Conservation (phyloP, 2,797 vertebrate genomes). For the Eleutherodactylus coqui region DNA sequence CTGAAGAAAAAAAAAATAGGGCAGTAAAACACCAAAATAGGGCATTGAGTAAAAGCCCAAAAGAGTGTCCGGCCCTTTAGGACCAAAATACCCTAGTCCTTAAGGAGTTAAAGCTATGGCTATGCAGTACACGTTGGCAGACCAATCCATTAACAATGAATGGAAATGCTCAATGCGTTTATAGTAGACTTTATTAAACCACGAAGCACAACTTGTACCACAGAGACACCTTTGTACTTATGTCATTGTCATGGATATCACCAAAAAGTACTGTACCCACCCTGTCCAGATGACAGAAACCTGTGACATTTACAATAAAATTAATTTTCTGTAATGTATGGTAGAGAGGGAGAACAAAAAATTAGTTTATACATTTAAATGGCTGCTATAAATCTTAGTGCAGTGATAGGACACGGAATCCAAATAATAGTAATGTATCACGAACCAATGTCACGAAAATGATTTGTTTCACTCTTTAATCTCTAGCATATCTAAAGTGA, state of each 20-base stretch:
- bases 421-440: constrained; percentile 79
- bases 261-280: not conserved
- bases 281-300: not conserved
- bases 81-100: no score
- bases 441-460: constrained; percentile 79
- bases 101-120: no score
- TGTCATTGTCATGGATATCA: not conserved
- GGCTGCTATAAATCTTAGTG: constrained; percentile 77
- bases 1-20: no score
- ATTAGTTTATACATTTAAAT: constrained; percentile 71
- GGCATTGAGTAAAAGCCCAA: no score
- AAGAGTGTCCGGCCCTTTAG: no score
- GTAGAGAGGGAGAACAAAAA: constrained; percentile 39
- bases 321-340: constrained; percentile 43
- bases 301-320: constrained; percentile 34
- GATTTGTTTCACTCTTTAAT: constrained; percentile 84
- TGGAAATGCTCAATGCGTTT: not conserved
- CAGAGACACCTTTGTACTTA: not conserved
- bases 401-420: constrained; percentile 72
- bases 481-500: constrained; percentile 82
- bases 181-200: not conserved
- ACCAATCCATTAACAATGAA: not conserved
- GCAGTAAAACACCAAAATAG: no score
- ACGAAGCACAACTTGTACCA: not conserved
- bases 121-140: no score